Percentiles rank a stretch among this genome's conserved stretches.
Conservation (phyloP, 2,113 vertebrate genomes). For the Cyprinus carpio region DNA sequence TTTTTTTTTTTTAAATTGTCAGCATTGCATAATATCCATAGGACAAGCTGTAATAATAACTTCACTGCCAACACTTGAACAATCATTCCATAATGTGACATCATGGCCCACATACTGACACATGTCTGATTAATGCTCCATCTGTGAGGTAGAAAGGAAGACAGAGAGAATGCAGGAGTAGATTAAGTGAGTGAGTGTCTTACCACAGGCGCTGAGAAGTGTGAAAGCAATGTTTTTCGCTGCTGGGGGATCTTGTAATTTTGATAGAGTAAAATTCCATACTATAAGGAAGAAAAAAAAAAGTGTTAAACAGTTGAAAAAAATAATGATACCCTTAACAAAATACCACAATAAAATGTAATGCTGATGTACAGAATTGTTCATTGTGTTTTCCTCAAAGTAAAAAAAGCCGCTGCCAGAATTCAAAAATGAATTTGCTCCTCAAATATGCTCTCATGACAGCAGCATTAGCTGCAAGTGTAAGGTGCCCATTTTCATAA, state of each 20-base stretch:
- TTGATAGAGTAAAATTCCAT: conserved; percentile 92
- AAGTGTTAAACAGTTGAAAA: background rate
- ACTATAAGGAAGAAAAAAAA: conserved; percentile 71
- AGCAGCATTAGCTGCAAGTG: background rate
- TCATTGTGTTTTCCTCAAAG: background rate
- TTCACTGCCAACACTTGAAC: conserved; percentile 20
- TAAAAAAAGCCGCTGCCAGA: background rate
- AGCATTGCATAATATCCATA: conserved; percentile 28
- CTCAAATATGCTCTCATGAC: background rate
- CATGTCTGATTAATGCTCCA: conserved; percentile 34
- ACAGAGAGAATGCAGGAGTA: background rate
- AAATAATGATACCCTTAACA: background rate
- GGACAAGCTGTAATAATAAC: conserved; percentile 19
- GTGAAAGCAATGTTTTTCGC: conserved; percentile 85
- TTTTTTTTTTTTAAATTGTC: conserved; percentile 4
- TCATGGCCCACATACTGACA: conserved; percentile 30
- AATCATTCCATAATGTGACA: conserved; percentile 40
- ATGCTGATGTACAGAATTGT: background rate
- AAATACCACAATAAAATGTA: background rate
- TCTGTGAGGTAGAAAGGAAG: conserved; percentile 14
- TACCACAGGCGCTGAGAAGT: conserved; percentile 90
- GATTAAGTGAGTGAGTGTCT: conserved; percentile 58
- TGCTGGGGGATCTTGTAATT: conserved; percentile 92
- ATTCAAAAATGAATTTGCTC: background rate
- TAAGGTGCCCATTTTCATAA: background rate